Evolutionary conservation across 2,113 vertebrate species (phyloP).

Genomic region (Myxocyprinus asiaticus): DNA sequence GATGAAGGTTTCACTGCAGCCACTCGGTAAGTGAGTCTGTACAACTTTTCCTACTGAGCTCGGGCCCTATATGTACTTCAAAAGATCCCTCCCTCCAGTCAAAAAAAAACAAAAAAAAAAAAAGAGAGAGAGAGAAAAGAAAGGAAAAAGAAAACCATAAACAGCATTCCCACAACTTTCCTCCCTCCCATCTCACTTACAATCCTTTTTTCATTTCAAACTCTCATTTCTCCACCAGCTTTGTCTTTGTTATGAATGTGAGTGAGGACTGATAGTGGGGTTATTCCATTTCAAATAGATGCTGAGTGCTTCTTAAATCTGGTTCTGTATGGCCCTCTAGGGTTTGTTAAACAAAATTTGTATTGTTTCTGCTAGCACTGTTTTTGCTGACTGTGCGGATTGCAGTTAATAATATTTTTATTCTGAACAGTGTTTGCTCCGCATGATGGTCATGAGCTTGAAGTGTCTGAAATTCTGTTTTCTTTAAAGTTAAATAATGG

Average conservation of each 20-base stretch:
- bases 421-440: not conserved
- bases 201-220: not conserved
- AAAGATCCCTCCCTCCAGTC: constrained; percentile 22
- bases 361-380: not conserved
- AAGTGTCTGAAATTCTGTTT: too few species aligned
- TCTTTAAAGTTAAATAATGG: too few species aligned
- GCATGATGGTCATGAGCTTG: too few species aligned
- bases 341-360: not conserved
- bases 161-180: not conserved
- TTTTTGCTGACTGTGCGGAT: not conserved
- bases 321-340: not conserved
- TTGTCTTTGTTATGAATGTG: not conserved
- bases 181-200: not conserved
- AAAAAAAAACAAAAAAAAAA: not conserved
- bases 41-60: not conserved
- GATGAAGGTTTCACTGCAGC: not conserved
- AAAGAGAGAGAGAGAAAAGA: too few species aligned
- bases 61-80: not conserved
- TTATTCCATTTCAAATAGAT: not conserved
- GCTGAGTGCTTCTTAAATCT: not conserved
- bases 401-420: too few species aligned
- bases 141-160: not conserved
- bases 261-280: not conserved
- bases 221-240: not conserved
- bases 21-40: not conserved